Evolutionary conservation across 2,888 invertebrate species (phyloP).

Genomic region (Teinopalpus imperialis): DNA sequence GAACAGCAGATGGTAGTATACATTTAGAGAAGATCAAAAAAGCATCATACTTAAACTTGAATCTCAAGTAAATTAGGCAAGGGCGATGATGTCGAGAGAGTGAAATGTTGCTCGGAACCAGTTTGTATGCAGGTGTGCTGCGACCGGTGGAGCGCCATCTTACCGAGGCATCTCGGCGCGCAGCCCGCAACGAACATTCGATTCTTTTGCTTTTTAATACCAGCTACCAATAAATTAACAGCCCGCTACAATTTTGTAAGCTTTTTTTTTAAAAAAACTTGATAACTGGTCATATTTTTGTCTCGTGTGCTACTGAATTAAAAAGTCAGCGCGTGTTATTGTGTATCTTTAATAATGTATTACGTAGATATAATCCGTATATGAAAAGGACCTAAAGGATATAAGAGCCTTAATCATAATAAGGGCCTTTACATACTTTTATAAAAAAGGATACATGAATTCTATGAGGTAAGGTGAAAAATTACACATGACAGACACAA

Average conservation of each 20-base stretch:
- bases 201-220: constrained; percentile 9
- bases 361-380: no score
- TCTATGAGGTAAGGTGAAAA: no score
- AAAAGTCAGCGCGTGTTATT: no score
- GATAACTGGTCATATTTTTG: no score
- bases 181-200: constrained; percentile 14
- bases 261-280: no score
- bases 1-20: constrained; percentile 14
- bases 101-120: constrained; percentile 73
- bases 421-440: no score
- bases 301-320: no score
- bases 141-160: constrained; percentile 36
- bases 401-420: no score
- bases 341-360: no score
- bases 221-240: constrained; percentile 9
- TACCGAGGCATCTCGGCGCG: constrained; percentile 28
- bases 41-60: constrained; percentile 17
- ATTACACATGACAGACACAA: no score
- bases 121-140: constrained; percentile 73
- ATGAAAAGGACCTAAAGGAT: no score
- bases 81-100: constrained; percentile 51
- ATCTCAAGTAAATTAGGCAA: constrained; percentile 34
- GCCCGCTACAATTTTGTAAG: background rate
- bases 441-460: no score
- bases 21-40: constrained; percentile 20